Base-by-base conservation (phyloP, 1,140 invertebrate genomes). In the Rhynchophorus ferrugineus region DNA sequence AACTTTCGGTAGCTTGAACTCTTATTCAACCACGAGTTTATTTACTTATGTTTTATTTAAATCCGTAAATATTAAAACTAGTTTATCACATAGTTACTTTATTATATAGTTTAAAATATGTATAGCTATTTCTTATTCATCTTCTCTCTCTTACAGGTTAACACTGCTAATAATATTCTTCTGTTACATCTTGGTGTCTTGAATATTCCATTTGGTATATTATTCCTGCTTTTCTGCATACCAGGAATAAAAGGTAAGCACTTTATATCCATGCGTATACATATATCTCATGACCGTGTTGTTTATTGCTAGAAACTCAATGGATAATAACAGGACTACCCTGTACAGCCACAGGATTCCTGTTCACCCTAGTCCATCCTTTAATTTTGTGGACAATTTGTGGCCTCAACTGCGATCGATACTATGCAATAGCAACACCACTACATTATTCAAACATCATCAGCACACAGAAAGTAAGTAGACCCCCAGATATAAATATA, bases 301-400 rank as follows among this genome's bases (percentile, higher is more conserved):
- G 8, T 45, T 34, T 14, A 29, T 45, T 45, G 18, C 14, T n/a
- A 51, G 49, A 20, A 36, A 46, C 37, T 38, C 67, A 69, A 57
- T 75, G 74, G 77, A 60, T 72, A 59, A 49, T 63, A 45, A 57
- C 75, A 16, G 75, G 76, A 48, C 71, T 75, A 0, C 72, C 74
- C 55, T 85, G 83, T 64, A 72, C 75, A 0, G 64, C 82, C 0
- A 75, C 80, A 44, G 81, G 80, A 20, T 82, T 81, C 60, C 64
- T 87, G 1, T 75, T 85, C 52, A 79, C 81, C 3, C 72, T 86
- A 0, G 69, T 89, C 9, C 84, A 87, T 59, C 83, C 85, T 0
- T 73, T 87, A 20, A 78, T 82, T 11, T 71, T 88, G 21, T 89
- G 85, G 85, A 88, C 85, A 1, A 78, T 89, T 2, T 85, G 84